Evolutionary conservation across 2,797 vertebrate genomes (phyloP).

Genomic region (Leptatherina wallacei): DNA sequence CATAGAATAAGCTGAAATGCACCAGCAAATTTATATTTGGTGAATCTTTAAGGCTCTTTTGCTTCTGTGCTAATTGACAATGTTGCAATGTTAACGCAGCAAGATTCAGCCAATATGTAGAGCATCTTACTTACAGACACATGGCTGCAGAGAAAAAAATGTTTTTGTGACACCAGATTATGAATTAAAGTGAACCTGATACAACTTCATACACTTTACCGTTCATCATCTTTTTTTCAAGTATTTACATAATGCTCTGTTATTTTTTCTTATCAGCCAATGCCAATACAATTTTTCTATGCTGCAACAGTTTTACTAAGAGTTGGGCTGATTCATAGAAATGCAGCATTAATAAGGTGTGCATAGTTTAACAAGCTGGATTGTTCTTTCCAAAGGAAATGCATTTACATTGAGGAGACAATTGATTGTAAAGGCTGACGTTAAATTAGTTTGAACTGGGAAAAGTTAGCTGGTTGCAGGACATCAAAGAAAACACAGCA

Average conservation of each 20-base stretch:
- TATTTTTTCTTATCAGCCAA: background rate
- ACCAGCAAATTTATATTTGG: slow-evolving; percentile 41
- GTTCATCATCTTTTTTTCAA: background rate
- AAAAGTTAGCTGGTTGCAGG: slow-evolving; percentile 28
- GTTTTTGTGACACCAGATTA: background rate
- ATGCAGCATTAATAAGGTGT: background rate
- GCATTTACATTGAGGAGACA: background rate
- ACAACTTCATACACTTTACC: background rate
- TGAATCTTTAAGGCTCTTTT: slow-evolving; percentile 39
- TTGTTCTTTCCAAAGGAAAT: background rate
- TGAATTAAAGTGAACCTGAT: background rate
- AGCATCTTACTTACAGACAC: slow-evolving; percentile 26
- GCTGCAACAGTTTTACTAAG: background rate
- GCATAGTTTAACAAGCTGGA: background rate
- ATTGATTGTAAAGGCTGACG: slow-evolving; percentile 8
- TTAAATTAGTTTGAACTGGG: slow-evolving; percentile 13
- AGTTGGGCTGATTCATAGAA: background rate
- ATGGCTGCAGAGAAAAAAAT: slow-evolving; percentile 23
- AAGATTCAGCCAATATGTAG: slow-evolving; percentile 6
- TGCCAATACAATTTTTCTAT: background rate
- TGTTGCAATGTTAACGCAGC: slow-evolving; percentile 26
- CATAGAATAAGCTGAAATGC: slow-evolving; percentile 51
- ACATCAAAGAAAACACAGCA: slow-evolving; percentile 14
- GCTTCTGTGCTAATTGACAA: slow-evolving; percentile 17
- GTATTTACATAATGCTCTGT: background rate